Evolutionary conservation across 2,113 vertebrate species (phyloP), one percentile per base, ranked within the genome.

Genomic region (Scomber scombrus): DNA sequence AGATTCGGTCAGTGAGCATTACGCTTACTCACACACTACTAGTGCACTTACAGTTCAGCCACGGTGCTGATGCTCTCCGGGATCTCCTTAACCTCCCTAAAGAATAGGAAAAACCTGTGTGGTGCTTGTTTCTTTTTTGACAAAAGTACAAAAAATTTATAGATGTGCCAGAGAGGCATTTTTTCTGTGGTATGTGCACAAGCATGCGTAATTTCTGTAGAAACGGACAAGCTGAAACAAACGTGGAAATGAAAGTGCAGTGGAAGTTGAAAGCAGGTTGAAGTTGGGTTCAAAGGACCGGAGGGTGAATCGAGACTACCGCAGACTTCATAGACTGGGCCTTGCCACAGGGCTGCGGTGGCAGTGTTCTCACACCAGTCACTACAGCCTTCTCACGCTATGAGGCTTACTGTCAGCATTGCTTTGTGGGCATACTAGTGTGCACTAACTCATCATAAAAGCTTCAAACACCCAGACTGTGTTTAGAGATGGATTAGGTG

Each of bases 321-420:
- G 54, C 79, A 85, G 73, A 5, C 78, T 58, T 64, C 51, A 26
- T 26, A 47, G 45, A 40, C 57, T 10, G 43, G 29, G 64, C 34
- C 10, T 45, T 70, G 71, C 86, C 85, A 74, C 77, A 75, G 76
- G 70, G 71, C 80, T 81, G 86, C 43, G 72, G 81, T 79, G 71
- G 78, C 73, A 67, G 52, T 4, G 13, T 49, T 75, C 76, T 89
- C 84, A 76, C 85, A 72, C 71, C 71, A 71, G 43, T 60, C 73
- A 90, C 91, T 90, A 91, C 88, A 81, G 63, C 51, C 84, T 85
- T 90, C 65, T 80, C 91, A 92, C 88, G 89, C 85, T 14, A 91
- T 74, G 79, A 80, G 76, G 68, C 82, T 84, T 72, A 40, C 43
- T 73, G 82, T 83, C 82, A 52, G 21, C 11, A 15, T 51, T 10